These are phyloP conservation scores for Drosophila persimilis DNA, from an alignment of 1,140 invertebrate species.

Conservation along the genomic window DNA sequence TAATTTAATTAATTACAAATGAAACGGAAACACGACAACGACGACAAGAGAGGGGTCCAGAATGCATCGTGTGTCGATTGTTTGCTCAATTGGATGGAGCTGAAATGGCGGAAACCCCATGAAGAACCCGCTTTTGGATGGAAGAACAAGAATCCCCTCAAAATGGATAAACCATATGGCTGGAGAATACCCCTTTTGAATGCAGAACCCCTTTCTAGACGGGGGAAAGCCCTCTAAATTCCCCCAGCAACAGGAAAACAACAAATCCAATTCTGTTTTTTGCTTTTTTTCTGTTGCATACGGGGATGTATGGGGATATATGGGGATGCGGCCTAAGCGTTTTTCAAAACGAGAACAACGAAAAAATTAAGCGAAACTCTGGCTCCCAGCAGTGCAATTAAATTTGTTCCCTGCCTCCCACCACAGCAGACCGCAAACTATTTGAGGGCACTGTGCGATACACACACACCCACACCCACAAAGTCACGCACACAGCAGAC, in stretches of 20 bases:
- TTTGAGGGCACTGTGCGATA: constrained; percentile 28
- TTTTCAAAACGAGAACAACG: constrained; percentile 45
- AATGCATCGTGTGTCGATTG: constrained; percentile 42
- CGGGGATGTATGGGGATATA: constrained; percentile 1
- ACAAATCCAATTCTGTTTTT: constrained; percentile 23
- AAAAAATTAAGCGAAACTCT: constrained; percentile 46
- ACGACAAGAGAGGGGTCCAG: constrained; percentile 32
- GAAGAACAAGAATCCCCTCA: no score
- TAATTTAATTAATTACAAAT: constrained; percentile 83
- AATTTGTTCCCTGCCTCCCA: constrained; percentile 56
- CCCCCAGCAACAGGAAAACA: constrained; percentile 2
- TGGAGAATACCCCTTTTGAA: no score
- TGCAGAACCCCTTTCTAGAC: no score
- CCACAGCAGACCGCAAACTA: constrained; percentile 51
- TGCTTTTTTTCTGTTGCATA: not conserved
- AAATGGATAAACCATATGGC: no score
- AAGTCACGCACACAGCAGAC: constrained; percentile 5
- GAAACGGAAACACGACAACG: constrained; percentile 74
- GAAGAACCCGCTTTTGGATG: no score
- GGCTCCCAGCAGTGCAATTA: constrained; percentile 59
- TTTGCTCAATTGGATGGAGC: constrained; percentile 23
- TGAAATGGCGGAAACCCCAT: not conserved
- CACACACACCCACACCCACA: constrained; percentile 18
- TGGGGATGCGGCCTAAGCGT: constrained; percentile 42
- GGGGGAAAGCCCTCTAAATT: no score